A percentile compares a stretch with the other conserved stretches of the same genome.
Conservation (phyloP, 2,797 vertebrate genomes). For the Helostoma temminkii region DNA sequence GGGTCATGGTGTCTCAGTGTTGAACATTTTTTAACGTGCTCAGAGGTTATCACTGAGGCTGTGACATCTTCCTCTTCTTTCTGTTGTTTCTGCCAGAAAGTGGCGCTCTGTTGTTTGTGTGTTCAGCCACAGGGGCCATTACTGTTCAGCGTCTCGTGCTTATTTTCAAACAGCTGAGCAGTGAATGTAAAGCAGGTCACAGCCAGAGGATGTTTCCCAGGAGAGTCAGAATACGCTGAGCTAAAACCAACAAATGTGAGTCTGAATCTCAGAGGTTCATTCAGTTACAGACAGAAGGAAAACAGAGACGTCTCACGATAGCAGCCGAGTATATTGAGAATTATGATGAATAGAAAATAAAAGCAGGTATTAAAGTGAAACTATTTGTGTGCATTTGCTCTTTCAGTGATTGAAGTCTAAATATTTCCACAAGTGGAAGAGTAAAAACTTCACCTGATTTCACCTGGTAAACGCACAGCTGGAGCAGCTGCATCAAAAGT, state of each 20-base stretch:
- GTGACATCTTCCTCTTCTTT: not conserved
- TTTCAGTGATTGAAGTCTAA: not conserved
- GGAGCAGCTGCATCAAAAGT: not conserved
- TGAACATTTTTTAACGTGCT: too few species aligned
- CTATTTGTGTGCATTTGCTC: not conserved
- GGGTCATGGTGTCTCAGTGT: too few species aligned
- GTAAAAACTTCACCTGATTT: too few species aligned
- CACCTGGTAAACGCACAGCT: not conserved
- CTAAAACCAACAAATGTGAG: not conserved
- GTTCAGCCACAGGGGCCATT: not conserved
- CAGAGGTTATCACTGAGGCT: not conserved
- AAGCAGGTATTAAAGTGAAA: too few species aligned
- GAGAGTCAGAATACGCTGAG: constrained; percentile 9
- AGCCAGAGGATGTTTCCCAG: constrained; percentile 12
- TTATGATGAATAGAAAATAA: too few species aligned
- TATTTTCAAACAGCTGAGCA: constrained; percentile 5
- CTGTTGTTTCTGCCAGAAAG: constrained; percentile 12
- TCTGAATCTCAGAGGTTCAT: constrained; percentile 7
- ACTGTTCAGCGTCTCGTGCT: not conserved
- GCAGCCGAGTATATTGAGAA: too few species aligned
- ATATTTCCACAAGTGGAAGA: not conserved
- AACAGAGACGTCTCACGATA: too few species aligned
- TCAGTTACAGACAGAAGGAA: not conserved
- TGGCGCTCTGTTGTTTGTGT: constrained; percentile 3
- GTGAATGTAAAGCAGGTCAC: constrained; percentile 25